Base-by-base conservation (phyloP, 2,888 invertebrate species). In the Nudaria mundana region DNA sequence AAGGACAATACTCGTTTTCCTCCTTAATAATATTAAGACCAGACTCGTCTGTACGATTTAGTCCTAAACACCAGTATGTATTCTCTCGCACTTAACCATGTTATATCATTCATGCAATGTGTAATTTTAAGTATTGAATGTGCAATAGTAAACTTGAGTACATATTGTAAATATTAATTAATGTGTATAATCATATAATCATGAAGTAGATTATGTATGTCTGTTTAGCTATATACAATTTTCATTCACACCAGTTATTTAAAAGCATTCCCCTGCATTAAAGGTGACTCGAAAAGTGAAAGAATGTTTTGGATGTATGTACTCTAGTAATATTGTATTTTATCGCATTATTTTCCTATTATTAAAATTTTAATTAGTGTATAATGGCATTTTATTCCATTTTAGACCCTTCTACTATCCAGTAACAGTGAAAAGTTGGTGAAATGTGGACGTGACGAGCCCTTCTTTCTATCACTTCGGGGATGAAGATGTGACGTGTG, bases 341-440 rank as follows among this genome's bases (percentile, higher is more conserved):
- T 85, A 83, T 82, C 81, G 76, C 79, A 81, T 85, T 84, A 82
- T 82, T 87, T 86, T 85, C 80, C 78, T 80, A 81, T 81, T 68
- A 85, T 79, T 84, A 85, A 83, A 82, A 63, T 65, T 71, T 76
- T 75, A 77, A 70, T 70, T 73, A 67, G 62, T 67, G 70, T 61
- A 54, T 37, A 18, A 7, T 22, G 25, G 34, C 1, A 7, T 48
- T 60, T 67, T 62, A 50, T 57, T 66, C n/a, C n/a, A n/a, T n/a
- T n/a, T n/a, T n/a, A n/a, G n/a, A n/a, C n/a, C n/a, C n/a, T n/a
- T n/a, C n/a, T n/a, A n/a, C n/a, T 3, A 20, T 20, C 5, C 20
- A 7, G 5, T 7, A 20, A 5, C 1, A 20, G 3, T 20, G 5
- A 2, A 20, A 20, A 20, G 7, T 7, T 20, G 3, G 5, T 5